Conservation (phyloP, 2,888 invertebrate genomes). For the Caenorhabditis sp. region DNA sequence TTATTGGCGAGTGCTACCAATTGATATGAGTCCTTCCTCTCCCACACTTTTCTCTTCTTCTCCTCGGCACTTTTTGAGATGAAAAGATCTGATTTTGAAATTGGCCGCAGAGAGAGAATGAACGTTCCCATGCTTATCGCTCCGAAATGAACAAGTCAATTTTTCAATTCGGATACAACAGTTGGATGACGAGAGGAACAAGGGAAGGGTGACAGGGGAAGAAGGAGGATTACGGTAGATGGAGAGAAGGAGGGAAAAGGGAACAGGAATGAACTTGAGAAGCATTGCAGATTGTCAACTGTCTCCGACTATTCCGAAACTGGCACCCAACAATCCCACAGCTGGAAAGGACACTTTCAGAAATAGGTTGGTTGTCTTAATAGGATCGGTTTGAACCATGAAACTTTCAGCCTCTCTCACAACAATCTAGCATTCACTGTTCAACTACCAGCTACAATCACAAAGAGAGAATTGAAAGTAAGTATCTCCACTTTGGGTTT, state of each 20-base stretch:
- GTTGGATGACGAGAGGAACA: slow-evolving; percentile 46
- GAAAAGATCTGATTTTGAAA: slow-evolving; percentile 45
- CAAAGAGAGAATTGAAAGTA: slow-evolving; percentile 61
- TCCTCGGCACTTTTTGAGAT: slow-evolving; percentile 41
- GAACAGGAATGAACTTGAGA: background rate
- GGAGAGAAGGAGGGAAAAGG: slow-evolving; percentile 23
- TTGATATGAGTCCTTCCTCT: slow-evolving; percentile 45
- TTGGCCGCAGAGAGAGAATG: slow-evolving; percentile 10
- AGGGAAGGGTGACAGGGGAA: slow-evolving; percentile 25
- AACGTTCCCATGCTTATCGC: slow-evolving; percentile 54
- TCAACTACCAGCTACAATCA: slow-evolving; percentile 66
- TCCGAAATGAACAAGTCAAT: slow-evolving; percentile 38
- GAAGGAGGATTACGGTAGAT: slow-evolving; percentile 31
- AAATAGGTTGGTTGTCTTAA: slow-evolving; percentile 31
- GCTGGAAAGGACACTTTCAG: slow-evolving; percentile 48
- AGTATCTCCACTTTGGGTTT: background rate
- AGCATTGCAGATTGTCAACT: slow-evolving; percentile 49
- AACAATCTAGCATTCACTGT: slow-evolving; percentile 50
- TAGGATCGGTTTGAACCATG: background rate
- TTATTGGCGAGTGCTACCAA: slow-evolving; percentile 54
- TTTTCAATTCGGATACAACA: slow-evolving; percentile 51
- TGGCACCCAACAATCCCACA: slow-evolving; percentile 27
- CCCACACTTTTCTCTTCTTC: background rate
- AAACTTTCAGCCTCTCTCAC: slow-evolving; percentile 34
- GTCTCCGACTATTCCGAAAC: slow-evolving; percentile 51